These are phyloP conservation scores for Pelodytes ibericus DNA, from an alignment of 2,797 vertebrate species.

Conservation along the genomic window DNA sequence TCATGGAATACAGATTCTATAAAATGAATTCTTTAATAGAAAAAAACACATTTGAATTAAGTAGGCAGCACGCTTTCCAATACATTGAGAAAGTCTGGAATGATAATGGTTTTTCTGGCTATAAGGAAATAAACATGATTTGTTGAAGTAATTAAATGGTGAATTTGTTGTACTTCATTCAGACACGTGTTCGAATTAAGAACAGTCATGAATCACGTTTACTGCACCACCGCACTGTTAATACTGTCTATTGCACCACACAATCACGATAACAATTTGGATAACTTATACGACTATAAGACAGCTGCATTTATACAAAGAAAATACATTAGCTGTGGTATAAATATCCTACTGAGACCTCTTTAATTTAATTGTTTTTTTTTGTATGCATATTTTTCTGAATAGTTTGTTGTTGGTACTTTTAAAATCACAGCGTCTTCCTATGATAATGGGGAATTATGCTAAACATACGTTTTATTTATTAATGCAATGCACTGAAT, in stretches of 20 bases:
- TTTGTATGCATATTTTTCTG: background rate
- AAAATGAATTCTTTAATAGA: slow-evolving; percentile 17
- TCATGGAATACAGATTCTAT: background rate
- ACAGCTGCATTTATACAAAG: slow-evolving; percentile 19
- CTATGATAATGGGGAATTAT: too few relatives aligned
- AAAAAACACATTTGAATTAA: background rate
- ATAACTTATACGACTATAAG: slow-evolving; percentile 19
- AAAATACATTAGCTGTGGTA: background rate
- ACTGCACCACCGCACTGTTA: slow-evolving; percentile 26
- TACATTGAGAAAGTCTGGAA: background rate
- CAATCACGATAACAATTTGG: slow-evolving; percentile 21
- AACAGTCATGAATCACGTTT: slow-evolving; percentile 23
- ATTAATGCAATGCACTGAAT: too few relatives aligned
- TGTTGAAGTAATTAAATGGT: slow-evolving; percentile 38
- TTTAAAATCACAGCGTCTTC: too few relatives aligned
- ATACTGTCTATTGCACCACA: slow-evolving; percentile 38
- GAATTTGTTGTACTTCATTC: slow-evolving; percentile 20
- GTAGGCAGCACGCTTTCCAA: background rate
- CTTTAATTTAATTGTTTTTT: background rate
- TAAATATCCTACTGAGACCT: background rate
- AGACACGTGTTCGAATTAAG: slow-evolving; percentile 18
- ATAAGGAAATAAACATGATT: slow-evolving; percentile 32
- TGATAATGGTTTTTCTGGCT: slow-evolving; percentile 7
- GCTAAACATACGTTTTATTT: too few relatives aligned
- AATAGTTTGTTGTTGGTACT: too few relatives aligned